Base-by-base conservation (phyloP, 2,797 vertebrate genomes). In the Hephaestus fuliginosus region DNA sequence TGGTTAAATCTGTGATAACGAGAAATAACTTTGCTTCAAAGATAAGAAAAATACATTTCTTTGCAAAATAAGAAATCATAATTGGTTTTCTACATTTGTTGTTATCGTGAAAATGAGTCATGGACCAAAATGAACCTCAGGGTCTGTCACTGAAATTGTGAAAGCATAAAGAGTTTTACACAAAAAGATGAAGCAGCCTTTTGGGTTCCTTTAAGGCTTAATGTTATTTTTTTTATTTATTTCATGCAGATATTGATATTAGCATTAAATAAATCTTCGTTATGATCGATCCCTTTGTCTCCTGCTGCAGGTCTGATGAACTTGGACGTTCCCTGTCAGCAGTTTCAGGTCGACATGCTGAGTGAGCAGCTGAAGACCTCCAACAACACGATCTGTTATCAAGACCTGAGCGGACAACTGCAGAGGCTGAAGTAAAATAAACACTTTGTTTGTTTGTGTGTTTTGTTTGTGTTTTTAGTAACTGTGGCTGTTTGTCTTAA, bases 261-360 rank as follows among this genome's bases (percentile, higher is more conserved):
- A 33, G 30, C 3, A 33, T 5, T 15, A 8, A 53, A 3, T 6
- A 18, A 44, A 36, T 3, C 46, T 41, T 18, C 13, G 20, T 28
- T 17, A 51, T 36, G 13, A 48, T 17, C 44, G 48, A 48, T 36
- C 46, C 8, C 0, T 7, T n/a, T 39, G 41, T 61, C 14, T 18
- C 17, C 41, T 12, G 28, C 17, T 41, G 72, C 72, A 88, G 89
- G 84, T 67, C 63, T 87, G 75, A 63, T 49, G 53, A 76, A 78
- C 48, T 22, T 90, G 76, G 64, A 36, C 1, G 48, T 80, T 39
- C 77, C 70, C 0, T 82, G 81, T 80, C 82, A 61, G 44, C 81
- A 76, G 57, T 53, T 48, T 53, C 75, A 87, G 76, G 78, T 86
- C 43, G 71, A 28, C 64, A 33, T 20, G 61, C 67, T 86, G 84